These are phyloP conservation scores for Perizoma flavofasciatum DNA, from an alignment of 2,888 invertebrate genomes.

Conservation along the genomic window DNA sequence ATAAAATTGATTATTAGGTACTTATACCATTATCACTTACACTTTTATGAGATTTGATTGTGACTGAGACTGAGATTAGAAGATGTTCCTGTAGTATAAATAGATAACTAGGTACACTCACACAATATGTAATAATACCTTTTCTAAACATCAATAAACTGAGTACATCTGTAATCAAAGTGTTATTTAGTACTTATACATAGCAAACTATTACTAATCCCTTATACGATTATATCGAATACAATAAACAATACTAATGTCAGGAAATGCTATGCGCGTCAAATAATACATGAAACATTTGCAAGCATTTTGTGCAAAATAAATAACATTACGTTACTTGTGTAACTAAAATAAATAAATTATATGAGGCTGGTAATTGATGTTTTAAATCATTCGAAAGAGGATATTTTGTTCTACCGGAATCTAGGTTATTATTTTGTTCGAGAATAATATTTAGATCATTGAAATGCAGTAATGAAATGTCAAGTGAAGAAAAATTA, in stretches of 20 bases:
- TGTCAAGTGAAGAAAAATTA: too few species aligned
- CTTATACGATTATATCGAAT: conserved; percentile 16
- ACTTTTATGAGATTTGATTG: neutral
- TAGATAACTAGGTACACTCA: neutral
- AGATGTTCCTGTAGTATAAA: neutral
- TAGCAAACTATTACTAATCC: neutral
- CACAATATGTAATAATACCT: neutral
- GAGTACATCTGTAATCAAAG: too few species aligned
- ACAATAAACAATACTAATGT: conserved; percentile 12
- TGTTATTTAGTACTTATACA: too few species aligned
- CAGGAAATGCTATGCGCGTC: conserved; percentile 1
- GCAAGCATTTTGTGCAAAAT: conserved; percentile 16
- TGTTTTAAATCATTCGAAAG: too few species aligned
- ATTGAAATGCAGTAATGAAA: too few species aligned
- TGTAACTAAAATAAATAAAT: neutral
- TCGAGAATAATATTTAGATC: too few species aligned
- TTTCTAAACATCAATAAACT: neutral
- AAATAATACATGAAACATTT: conserved; percentile 10
- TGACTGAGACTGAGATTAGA: conserved; percentile 4
- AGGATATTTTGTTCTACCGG: too few species aligned
- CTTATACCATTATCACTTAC: neutral
- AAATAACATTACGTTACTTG: neutral
- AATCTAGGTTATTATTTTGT: too few species aligned
- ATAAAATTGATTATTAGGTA: conserved; percentile 15
- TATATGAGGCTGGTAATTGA: neutral